Percentiles rank a stretch among this genome's conserved stretches.
phyloP scores from a whole-genome alignment of 2,797 vertebrate species.

The Rhinophrynus dorsalis region DNA sequence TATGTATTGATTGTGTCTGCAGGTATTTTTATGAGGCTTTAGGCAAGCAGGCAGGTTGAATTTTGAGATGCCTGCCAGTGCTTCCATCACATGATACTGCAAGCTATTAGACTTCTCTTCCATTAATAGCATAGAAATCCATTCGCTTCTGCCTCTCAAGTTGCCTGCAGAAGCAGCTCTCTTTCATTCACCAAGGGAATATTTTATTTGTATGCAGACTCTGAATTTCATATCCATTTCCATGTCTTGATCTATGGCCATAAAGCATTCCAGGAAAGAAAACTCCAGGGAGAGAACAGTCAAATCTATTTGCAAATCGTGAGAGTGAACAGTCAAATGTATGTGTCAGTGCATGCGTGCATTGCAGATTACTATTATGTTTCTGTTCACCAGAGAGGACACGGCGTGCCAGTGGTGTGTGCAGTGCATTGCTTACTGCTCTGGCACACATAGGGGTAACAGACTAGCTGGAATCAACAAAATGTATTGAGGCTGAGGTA shows the following conservation, averaged over 20 bases:
- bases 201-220: constrained; percentile 6
- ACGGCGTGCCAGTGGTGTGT: no score
- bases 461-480: no score
- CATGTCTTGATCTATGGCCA: background rate
- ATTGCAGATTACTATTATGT: no score
- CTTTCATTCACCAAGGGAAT: constrained; percentile 13
- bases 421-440: no score
- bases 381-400: no score
- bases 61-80: constrained; percentile 25
- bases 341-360: no score
- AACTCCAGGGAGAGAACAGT: no score
- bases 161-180: constrained; percentile 5
- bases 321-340: no score
- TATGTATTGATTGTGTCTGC: constrained; percentile 27
- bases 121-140: constrained; percentile 32
- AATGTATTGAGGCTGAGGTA: no score
- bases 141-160: background rate
- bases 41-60: constrained; percentile 1
- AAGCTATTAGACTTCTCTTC: constrained; percentile 28
- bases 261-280: constrained; percentile 3
- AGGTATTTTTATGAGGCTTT: constrained; percentile 8
- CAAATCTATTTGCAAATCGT: background rate
- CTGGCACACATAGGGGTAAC: no score
- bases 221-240: constrained; percentile 16
- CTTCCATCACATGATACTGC: constrained; percentile 27